A percentile compares a stretch with the other conserved stretches of the same genome.
These are phyloP conservation scores for Ramazzottius varieornatus DNA, from an alignment of 2,888 invertebrate genomes.

Conservation along the genomic window DNA sequence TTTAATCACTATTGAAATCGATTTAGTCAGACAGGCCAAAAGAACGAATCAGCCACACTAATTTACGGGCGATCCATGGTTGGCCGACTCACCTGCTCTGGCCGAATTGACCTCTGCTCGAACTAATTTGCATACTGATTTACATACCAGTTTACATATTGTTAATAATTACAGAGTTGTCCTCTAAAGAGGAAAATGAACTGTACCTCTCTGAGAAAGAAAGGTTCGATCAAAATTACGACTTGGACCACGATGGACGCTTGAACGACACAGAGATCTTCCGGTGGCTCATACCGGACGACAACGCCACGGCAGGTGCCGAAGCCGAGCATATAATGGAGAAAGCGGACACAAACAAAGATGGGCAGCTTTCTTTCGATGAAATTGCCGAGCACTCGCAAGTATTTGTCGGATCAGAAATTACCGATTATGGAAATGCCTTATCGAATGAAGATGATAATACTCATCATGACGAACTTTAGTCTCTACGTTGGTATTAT, in stretches of 20 bases:
- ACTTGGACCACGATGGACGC: not conserved
- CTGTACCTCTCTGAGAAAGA: not conserved
- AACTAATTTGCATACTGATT: too few relatives aligned
- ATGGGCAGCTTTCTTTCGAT: not conserved
- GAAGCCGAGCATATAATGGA: slow-evolving; percentile 3
- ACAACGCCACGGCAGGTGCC: not conserved
- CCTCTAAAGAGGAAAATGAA: not conserved
- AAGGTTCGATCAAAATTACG: not conserved
- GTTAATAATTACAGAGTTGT: not conserved
- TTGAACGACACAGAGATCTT: not conserved
- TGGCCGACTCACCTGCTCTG: too few relatives aligned
- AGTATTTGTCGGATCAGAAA: slow-evolving; percentile 1
- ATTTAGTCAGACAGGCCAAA: too few relatives aligned
- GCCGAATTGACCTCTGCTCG: too few relatives aligned
- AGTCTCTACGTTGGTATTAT: not conserved
- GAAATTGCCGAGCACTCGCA: not conserved
- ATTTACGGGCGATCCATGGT: too few relatives aligned
- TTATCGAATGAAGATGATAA: not conserved
- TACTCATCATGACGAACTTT: slow-evolving; percentile 1
- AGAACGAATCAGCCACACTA: too few relatives aligned
- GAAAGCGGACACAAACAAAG: not conserved
- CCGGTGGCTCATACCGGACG: slow-evolving; percentile 3
- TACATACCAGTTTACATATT: too few relatives aligned
- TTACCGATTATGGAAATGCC: not conserved
- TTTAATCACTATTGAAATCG: too few relatives aligned